Base-by-base conservation (phyloP, 2,797 vertebrate species). In the Myotis pilosus region DNA sequence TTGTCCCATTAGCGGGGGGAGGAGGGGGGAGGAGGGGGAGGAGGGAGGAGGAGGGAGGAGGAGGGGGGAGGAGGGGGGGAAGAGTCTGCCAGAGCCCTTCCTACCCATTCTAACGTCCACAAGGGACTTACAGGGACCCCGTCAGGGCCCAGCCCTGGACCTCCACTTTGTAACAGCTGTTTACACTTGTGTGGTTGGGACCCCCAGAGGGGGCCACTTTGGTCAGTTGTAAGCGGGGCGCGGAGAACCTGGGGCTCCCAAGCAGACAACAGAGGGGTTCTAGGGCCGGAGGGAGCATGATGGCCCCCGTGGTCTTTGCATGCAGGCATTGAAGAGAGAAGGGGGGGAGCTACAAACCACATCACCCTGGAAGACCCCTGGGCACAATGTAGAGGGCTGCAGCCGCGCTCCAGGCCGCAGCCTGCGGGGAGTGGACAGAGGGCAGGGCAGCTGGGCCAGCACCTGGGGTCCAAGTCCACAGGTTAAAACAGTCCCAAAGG, bases 401-500 rank as follows among this genome's bases (percentile, higher is more conserved):
- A 47, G 6, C 38, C 76, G 9, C 38, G 83, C 1, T 7, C 38
- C 81, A 86, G 75, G 68, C 74, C 71, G 28, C 41, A 28, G 91
- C 23, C 81, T 41, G 25, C 28, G 83, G 83, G 51, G 60, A 55
- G 78, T 55, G 4, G 11, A 84, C 66, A 92, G 64, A 92, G 75
- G 22, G 53, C 20, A 60, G 55, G 57, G 25, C 1, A 3, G 92
- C 84, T 68, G 83, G 68, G 49, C 91, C 93, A 94, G 92, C 91
- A 93, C 78, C 95, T 80, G n/a, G 60, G 75, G 79, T 94, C 95
- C 82, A 71, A 94, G 97, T 97, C 96, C 85, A 84, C 68, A 28
- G 97, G 96, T 98, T 98, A 98, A 98, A 98, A 98, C 97, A 98
- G 98, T 97, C 97, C 98, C 96, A 95, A 97, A 98, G 86, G 94